phyloP scores from a whole-genome alignment of 2,888 invertebrate genomes.

The Nephrotoma guestfalica region DNA sequence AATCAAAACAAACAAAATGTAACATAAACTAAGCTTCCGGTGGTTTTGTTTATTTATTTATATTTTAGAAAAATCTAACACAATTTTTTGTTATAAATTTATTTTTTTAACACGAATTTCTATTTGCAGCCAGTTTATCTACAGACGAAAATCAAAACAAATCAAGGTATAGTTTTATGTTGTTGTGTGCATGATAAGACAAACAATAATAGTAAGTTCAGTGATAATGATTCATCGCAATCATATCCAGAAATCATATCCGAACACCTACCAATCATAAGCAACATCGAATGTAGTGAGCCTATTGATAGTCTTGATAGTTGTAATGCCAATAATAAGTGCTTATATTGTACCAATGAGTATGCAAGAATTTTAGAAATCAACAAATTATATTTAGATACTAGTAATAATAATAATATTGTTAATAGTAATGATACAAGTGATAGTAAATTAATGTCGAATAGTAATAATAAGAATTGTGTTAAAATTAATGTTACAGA shows the following conservation, averaged over 20 bases:
- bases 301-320: constrained; percentile 9
- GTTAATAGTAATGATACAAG: constrained; percentile 3
- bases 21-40: not conserved
- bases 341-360: constrained; percentile 18
- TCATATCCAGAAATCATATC: constrained; percentile 23
- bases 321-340: constrained; percentile 11
- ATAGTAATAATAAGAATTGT: constrained; percentile 9
- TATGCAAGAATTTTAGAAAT: constrained; percentile 18
- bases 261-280: constrained; percentile 23
- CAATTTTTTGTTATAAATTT: not conserved
- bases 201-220: not conserved
- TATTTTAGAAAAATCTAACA: constrained; percentile 1
- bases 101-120: not conserved
- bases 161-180: constrained; percentile 63
- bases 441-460: not conserved
- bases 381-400: constrained; percentile 13
- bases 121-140: constrained; percentile 63
- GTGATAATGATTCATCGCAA: not conserved
- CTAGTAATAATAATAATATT: not conserved
- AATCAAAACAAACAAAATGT: not conserved
- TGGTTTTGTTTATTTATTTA: constrained; percentile 12
- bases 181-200: constrained; percentile 35
- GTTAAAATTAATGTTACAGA: constrained; percentile 37
- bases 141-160: constrained; percentile 49
- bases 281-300: constrained; percentile 22